These are phyloP conservation scores for Montipora foliosa DNA, from an alignment of 64 coral and sea anemone genomes.

Conservation along the genomic window DNA sequence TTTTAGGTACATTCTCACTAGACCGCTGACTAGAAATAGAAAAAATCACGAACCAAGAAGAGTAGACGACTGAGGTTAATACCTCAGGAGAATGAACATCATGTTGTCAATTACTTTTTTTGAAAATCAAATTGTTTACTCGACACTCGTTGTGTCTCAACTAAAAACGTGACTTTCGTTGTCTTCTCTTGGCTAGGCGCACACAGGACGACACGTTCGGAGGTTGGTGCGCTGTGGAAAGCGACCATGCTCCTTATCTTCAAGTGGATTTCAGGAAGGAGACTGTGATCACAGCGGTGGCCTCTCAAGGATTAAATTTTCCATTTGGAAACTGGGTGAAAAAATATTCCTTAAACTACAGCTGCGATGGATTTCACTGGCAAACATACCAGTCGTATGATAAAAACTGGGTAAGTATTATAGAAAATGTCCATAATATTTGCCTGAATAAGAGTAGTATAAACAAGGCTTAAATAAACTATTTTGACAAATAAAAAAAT, in stretches of 20 bases:
- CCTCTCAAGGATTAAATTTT: slow-evolving; percentile 78
- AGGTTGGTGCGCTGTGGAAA: slow-evolving; percentile 80
- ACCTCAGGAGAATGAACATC: too few species aligned
- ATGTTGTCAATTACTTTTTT: too few species aligned
- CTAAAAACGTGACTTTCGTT: too few species aligned
- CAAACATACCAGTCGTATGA: slow-evolving; percentile 46
- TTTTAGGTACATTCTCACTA: too few species aligned
- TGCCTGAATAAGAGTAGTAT: too few species aligned
- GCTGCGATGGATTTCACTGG: slow-evolving; percentile 84
- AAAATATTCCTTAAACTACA: slow-evolving; percentile 89
- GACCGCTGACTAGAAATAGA: too few species aligned
- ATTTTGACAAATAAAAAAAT: too few species aligned
- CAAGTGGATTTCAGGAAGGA: slow-evolving; percentile 82
- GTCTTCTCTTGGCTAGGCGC: not conserved
- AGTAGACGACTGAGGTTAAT: too few species aligned
- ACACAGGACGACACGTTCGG: slow-evolving; percentile 29
- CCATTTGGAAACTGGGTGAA: slow-evolving; percentile 88
- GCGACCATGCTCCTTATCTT: slow-evolving; percentile 67
- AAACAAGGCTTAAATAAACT: too few species aligned
- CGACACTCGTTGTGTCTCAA: too few species aligned
- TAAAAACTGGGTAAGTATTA: slow-evolving; percentile 50
- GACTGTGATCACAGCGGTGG: slow-evolving; percentile 77
- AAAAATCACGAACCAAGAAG: too few species aligned
- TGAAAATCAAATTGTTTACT: too few species aligned
- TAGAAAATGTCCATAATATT: not conserved